Percentiles rank a stretch among this genome's conserved stretches.
phyloP scores from a whole-genome alignment of 2,797 vertebrate genomes.

The Ibycter americanus region DNA sequence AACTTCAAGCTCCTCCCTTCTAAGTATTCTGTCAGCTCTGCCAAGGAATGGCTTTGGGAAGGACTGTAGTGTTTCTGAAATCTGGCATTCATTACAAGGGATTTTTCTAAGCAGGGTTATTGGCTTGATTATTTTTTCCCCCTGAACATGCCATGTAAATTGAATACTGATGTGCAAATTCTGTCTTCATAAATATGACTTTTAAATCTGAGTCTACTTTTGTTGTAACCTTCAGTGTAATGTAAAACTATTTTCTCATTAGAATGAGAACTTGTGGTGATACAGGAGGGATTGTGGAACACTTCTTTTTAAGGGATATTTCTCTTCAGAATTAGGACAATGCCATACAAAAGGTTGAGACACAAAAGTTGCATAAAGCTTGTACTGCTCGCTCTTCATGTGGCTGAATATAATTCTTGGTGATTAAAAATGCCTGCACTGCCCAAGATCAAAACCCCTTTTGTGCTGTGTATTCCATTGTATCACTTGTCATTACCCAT shows the following conservation, averaged over 20 bases:
- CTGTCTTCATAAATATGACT: constrained; percentile 1
- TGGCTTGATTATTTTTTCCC: constrained; percentile 60
- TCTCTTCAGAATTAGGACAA: neutral
- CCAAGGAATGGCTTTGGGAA: constrained; percentile 59
- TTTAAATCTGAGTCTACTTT: neutral
- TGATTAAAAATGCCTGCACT: constrained; percentile 22
- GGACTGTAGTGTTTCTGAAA: constrained; percentile 42
- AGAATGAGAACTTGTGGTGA: neutral
- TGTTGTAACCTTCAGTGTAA: neutral
- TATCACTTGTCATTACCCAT: neutral
- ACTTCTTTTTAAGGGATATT: neutral
- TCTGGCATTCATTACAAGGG: constrained; percentile 66
- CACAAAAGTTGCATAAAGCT: neutral
- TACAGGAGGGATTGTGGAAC: neutral
- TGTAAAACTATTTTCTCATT: constrained; percentile 1
- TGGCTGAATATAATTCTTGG: neutral
- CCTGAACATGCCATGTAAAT: constrained; percentile 59
- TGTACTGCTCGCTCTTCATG: neutral
- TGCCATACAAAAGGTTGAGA: neutral
- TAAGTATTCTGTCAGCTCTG: constrained; percentile 45
- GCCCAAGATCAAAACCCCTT: neutral
- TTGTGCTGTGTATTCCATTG: neutral
- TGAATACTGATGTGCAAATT: constrained; percentile 62
- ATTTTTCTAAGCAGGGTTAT: constrained; percentile 30
- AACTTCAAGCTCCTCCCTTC: constrained; percentile 55